Percentiles rank a stretch among this genome's conserved stretches.
These are phyloP conservation scores for Gallinago paraguaiae DNA, from an alignment of 2,113 vertebrate species.

Conservation along the genomic window DNA sequence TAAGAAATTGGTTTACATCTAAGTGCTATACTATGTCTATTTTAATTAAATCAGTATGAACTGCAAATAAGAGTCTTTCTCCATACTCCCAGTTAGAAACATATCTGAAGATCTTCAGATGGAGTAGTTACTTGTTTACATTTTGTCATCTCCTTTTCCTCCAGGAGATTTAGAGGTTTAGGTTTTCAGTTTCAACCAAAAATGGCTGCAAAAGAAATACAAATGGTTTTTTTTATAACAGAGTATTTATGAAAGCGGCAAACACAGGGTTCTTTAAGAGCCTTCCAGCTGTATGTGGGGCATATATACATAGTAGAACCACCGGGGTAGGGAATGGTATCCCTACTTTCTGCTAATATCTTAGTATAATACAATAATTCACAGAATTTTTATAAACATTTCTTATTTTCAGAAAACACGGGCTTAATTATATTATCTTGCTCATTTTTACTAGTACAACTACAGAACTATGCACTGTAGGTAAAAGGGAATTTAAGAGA, in stretches of 20 bases:
- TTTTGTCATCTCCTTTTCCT: not conserved
- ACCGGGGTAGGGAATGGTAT: not conserved
- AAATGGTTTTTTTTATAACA: not conserved
- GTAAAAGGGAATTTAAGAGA: not conserved
- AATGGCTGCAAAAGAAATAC: not conserved
- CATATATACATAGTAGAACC: not conserved
- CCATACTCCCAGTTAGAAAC: not conserved
- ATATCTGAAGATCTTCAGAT: not conserved
- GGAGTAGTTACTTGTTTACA: not conserved
- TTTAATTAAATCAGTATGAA: slow-evolving; percentile 1
- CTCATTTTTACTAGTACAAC: not conserved
- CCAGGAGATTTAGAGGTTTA: not conserved
- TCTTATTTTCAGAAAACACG: not conserved
- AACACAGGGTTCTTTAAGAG: not conserved
- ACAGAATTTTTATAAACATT: not conserved
- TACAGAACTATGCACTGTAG: not conserved
- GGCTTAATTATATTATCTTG: not conserved
- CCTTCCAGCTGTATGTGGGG: not conserved
- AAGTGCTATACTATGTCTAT: not conserved
- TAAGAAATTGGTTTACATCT: not conserved
- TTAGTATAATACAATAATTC: not conserved
- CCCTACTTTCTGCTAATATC: not conserved
- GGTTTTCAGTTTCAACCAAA: not conserved
- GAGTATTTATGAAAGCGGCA: not conserved
- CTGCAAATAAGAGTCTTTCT: not conserved